Evolutionary conservation across 2,797 vertebrate species (phyloP), one percentile per base, ranked within the genome.

Genomic region (Epinephelus malabaricus): DNA sequence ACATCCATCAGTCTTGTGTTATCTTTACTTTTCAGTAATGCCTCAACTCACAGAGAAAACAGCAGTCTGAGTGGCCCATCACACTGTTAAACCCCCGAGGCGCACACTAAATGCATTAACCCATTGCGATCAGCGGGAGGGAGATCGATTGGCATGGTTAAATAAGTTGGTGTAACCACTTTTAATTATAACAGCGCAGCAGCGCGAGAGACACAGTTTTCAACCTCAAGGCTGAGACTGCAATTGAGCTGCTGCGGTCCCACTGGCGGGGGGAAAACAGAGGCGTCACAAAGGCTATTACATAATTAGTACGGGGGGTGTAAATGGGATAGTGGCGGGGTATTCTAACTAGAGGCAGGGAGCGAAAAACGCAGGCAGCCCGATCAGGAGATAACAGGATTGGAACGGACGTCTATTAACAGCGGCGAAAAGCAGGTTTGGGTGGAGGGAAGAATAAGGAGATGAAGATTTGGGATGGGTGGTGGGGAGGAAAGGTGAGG

Each of bases 121-220:
- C 51, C 69, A 56, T 55, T 38, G 27, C 27, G 61, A 61, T 49
- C 60, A 60, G 71, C 2, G 2, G 19, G 6, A 50, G 45, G 13
- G 53, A 61, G 68, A 21, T 6, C 65, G 49, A 34, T 34, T 43
- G 12, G 19, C 46, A 54, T 34, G 34, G 34, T 34, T 34, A 60
- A 84, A 86, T 47, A 63, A 69, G 70, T 51, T 69, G 54, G 65
- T 76, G 53, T 43, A 71, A 74, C 68, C 65, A 82, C 67, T 80
- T 89, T 91, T 87, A 92, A 89, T 89, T 87, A 81, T 15, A 79
- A 50, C 30, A 53, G 45, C 6, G 38, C 72, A 86, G 78, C 70
- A 62, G 78, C 46, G 66, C 66, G 4, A 46, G 63, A 82, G 68
- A 81, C 68, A 45, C 66, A 3, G 64, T 77, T 82, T 81, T 78